Percentiles rank a stretch among this genome's conserved stretches.
Evolutionary conservation across 1,140 invertebrate genomes (phyloP).

Genomic region (Zaprionus gabonicus): DNA sequence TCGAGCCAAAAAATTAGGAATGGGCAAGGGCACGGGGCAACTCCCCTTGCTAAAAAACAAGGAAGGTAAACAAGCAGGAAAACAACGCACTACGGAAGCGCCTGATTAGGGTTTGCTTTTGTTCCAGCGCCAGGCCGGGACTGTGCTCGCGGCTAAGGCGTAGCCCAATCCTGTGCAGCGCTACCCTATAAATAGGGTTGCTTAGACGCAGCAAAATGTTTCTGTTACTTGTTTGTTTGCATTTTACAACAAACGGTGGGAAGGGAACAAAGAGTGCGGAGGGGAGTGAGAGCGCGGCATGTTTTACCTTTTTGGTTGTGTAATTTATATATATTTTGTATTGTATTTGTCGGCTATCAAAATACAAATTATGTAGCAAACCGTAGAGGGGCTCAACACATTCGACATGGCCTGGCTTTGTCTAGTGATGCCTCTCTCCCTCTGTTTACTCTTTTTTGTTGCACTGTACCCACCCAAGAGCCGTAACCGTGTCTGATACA

Average conservation of each 20-base stretch:
- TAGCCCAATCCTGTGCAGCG: slow-evolving; percentile 27
- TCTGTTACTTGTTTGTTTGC: slow-evolving; percentile 69
- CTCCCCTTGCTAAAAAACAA: slow-evolving; percentile 18
- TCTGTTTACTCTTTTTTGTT: slow-evolving; percentile 47
- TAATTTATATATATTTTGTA: slow-evolving; percentile 75
- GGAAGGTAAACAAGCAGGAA: slow-evolving; percentile 20
- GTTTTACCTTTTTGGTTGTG: slow-evolving; percentile 77
- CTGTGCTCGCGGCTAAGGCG: slow-evolving; percentile 46
- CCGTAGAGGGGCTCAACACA: slow-evolving; percentile 37
- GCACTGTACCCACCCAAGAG: slow-evolving; percentile 59
- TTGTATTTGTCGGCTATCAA: slow-evolving; percentile 79
- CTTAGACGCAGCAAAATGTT: slow-evolving; percentile 52
- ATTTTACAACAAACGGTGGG: slow-evolving; percentile 50
- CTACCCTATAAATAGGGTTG: slow-evolving; percentile 41
- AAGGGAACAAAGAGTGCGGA: background rate
- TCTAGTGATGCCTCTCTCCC: slow-evolving; percentile 1
- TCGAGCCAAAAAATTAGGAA: background rate
- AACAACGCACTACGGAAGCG: slow-evolving; percentile 49
- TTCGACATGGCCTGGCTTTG: slow-evolving; percentile 60
- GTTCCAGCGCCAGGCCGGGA: background rate
- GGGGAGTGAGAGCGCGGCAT: background rate
- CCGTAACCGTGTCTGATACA: slow-evolving; percentile 73
- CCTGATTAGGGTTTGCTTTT: slow-evolving; percentile 55
- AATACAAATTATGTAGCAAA: slow-evolving; percentile 72
- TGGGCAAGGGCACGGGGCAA: background rate